Percentiles rank a stretch among this genome's conserved stretches.
Conservation (phyloP, 2,888 invertebrate species). For the Monoplex corrugatus region DNA sequence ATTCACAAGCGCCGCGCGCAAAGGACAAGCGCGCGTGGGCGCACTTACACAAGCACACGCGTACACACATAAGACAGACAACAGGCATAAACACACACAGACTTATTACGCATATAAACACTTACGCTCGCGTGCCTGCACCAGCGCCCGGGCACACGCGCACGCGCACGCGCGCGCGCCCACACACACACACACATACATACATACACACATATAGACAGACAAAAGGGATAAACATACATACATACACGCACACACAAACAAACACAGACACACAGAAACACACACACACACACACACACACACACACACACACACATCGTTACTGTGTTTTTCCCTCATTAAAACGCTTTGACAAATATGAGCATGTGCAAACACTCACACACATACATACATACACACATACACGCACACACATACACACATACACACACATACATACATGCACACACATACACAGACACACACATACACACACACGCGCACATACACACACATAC, state of each 20-base stretch:
- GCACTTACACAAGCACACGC: not conserved
- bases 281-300: not conserved
- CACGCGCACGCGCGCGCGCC: not conserved
- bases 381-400: not conserved
- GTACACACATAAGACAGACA: not conserved
- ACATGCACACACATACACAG: not conserved
- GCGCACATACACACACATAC: too few species aligned
- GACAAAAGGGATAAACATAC: not conserved
- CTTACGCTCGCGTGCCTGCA: not conserved
- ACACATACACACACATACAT: not conserved
- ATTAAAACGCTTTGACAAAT: not conserved
- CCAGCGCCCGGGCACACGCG: too few species aligned
- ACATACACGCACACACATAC: not conserved
- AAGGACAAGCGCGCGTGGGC: not conserved
- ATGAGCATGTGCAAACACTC: not conserved
- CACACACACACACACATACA: not conserved
- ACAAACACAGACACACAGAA: not conserved
- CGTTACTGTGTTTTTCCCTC: too few species aligned
- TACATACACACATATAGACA: not conserved
- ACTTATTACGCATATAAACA: too few species aligned
- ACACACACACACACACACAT: conserved; percentile 14
- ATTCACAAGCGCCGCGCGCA: not conserved
- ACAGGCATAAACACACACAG: not conserved
- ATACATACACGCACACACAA: not conserved
- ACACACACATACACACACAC: too few species aligned